Evolutionary conservation across 2,797 vertebrate species (phyloP), one percentile per base, ranked within the genome.

Genomic region (Morelia viridis): DNA sequence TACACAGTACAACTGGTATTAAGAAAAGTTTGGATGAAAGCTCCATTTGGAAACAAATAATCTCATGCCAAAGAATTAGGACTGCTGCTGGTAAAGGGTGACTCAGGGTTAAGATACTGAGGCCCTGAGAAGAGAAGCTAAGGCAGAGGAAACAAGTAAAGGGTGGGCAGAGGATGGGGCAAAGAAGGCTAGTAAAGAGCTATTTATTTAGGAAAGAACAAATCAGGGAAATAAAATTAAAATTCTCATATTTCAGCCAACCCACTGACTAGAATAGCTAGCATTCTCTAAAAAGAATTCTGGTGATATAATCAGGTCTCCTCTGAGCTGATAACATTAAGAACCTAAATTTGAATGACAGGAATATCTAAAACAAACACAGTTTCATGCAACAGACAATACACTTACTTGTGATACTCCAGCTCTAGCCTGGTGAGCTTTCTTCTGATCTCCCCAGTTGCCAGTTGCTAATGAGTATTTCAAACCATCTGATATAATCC

Each of bases 381-480:
- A 12, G 10, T 28, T 50, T 50, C 19, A 6, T 3, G 26, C 53
- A 31, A 56, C 13, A 1, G 17, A 22, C 15, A 15, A 13, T 12
- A 24, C 12, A 64, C 92, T 96, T 95, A 98, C 99, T 98, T 99
- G 99, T 71, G 99, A 99, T 1, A 99, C 99, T 24, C 99, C 99
- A 5, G 99, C 99, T 96, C 99, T 97, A 94, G 99, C 99, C 96
- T 99, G 99, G 96, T 99, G 99, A 94, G 99, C 99, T 96, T 99
- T 99, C 97, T 99, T 99, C 89, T 99, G 99, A 57, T 99, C 99
- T 1, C 99, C 99, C 99, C 99, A 99, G 97, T 99, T 99, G 46
- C 99, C 99, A 0, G 99, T 99, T 92, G 99, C 99, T 94, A 99
- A 96, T 0, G 99, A 99, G 68, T 99, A 99, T 94, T 99, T 99